Base-by-base conservation (phyloP, 2,888 invertebrate genomes). In the Tridacna crocea region DNA sequence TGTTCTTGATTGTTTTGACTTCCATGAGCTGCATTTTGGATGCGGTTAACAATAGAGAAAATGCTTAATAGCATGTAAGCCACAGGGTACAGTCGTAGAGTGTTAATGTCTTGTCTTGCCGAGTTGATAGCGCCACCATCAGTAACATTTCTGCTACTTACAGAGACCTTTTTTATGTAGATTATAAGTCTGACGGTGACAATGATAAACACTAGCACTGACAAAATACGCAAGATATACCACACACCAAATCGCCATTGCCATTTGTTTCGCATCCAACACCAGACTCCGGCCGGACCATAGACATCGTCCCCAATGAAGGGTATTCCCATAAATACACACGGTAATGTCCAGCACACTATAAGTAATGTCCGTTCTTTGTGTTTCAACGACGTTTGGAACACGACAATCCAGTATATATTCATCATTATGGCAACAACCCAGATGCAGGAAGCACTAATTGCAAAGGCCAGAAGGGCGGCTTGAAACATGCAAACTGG, bases 231-330 rank as follows among this genome's bases (percentile, higher is more conserved):
- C 77, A 80, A 75, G 6, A 80, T 77, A 36, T 83, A 83, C 83
- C 83, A 83, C 2, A 80, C 27, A 3, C 79, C 80, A 58, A 80
- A 83, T 12, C 83, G 51, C 83, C 80, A 83, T 11, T 27, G 66
- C 58, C 72, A 58, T 1, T 58, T 55, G 24, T 80, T 80, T 24
- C 51, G 74, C 26, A 83, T 75, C 83, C 83, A 83, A 46, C 83
- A 83, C 80, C 80, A 83, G 12, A 75, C 77, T 8, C 80, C 83
- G 0, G 83, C 80, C 0, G 83, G 83, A 10, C 75, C 80, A 58
- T 83, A 83, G n/a, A 72, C 80, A 17, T 80, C 77, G 24, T 77
- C 77, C 0, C 72, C 26, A 10, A 77, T 11, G 46, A 83, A 80
- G 6, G 83, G 83, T 0, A 77, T 17, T 10, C 58, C 63, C 66